Evolutionary conservation across 2,113 vertebrate species (phyloP), one percentile per base, ranked within the genome.

Genomic region (Nothoprocta perdicaria): DNA sequence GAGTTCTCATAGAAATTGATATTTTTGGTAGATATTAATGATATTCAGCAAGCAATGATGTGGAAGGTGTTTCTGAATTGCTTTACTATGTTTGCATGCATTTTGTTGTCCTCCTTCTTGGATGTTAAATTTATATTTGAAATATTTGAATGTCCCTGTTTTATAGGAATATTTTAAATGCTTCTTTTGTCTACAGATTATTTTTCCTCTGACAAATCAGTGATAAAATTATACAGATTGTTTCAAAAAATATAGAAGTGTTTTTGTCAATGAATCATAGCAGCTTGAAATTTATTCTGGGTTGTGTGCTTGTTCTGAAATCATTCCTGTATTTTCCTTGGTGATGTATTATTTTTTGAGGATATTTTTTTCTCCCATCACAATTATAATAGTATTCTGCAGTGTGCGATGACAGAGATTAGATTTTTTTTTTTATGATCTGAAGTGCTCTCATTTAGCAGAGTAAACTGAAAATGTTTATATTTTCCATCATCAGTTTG

Each of bases 241-340:
- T 21, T 91, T 80, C 17, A 38, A 50, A 61, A 67, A 95, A 91
- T 66, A 91, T 66, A 46, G 50, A 72, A 60, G 1, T 58, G 12
- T 41, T 91, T 63, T 3, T 74, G 27, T 63, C 65, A 63, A 53
- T 80, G 57, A 81, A 60, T 86, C 74, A 57, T n/a, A 90, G 7
- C 3, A 67, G 31, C 21, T 80, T 88, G 57, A 86, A 41, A 74
- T 74, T 40, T 65, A 88, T 78, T 71, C 69, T 75, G 12, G 2
- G 3, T 67, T 72, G 10, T 55, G 15, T 78, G 31, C 18, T 8
- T 69, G 24, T 50, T 88, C 55, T 78, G 43, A 92, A 90, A 84
- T 86, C 1, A 58, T 52, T 74, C 22, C 18, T 48, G 75, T 12
- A 46, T 84, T 74, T 86, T 92, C 72, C 10, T 86, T 19, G 14